A percentile compares a stretch with the other conserved stretches of the same genome.
phyloP scores from a whole-genome alignment of 2,797 vertebrate genomes.

The Threskiornis aethiopicus region DNA sequence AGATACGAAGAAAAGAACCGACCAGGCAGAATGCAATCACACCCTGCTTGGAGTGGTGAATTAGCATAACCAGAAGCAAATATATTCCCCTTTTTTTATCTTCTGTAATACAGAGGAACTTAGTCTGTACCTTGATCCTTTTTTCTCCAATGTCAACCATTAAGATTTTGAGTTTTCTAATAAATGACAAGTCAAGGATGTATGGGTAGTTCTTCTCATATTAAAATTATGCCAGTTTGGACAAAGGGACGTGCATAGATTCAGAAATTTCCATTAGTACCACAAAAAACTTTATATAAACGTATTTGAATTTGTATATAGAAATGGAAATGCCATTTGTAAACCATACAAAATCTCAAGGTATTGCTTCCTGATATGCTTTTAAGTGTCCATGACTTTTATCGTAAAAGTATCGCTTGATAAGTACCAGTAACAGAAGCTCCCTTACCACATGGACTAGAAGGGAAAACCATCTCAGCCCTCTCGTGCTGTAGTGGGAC shows the following conservation, averaged over 20 bases:
- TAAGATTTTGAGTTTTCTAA: neutral
- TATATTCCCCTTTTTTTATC: neutral
- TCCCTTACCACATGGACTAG: neutral
- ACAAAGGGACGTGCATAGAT: neutral
- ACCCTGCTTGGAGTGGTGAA: neutral
- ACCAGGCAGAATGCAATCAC: slow-evolving; percentile 7
- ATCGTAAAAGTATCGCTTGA: neutral
- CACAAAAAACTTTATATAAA: neutral
- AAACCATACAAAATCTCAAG: neutral
- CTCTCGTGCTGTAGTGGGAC: neutral
- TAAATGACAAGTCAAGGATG: neutral
- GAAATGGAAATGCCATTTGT: neutral
- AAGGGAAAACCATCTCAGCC: neutral
- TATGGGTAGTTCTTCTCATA: neutral
- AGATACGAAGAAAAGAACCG: neutral
- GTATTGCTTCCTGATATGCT: neutral
- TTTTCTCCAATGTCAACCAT: neutral
- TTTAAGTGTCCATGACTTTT: neutral
- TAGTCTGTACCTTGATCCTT: neutral
- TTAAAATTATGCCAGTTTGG: neutral
- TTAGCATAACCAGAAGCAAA: slow-evolving; percentile 37
- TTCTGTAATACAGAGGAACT: neutral
- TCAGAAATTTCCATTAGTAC: neutral
- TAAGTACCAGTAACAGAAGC: neutral
- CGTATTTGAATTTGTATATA: neutral